These are phyloP conservation scores for Mastigias papua DNA, from an alignment of 30 jellyfish, hydroid and myxozoan genomes.

Conservation along the genomic window DNA sequence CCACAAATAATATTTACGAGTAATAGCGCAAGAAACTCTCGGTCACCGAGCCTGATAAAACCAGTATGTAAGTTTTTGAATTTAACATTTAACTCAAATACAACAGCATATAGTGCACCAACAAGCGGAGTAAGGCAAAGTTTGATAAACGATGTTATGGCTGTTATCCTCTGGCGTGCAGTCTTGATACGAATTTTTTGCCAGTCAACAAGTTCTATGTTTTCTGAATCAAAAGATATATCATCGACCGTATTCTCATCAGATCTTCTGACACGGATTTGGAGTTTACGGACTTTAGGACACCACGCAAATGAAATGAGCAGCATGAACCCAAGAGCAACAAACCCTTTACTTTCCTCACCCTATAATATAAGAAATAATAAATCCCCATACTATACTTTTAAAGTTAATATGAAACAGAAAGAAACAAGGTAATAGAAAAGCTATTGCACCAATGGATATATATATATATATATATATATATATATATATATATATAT, in stretches of 20 bases:
- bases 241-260: slow-evolving; percentile 16
- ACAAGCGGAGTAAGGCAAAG: slow-evolving; percentile 69
- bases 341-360: neutral
- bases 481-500: too few relatives aligned
- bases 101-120: slow-evolving; percentile 47
- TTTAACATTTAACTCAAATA: slow-evolving; percentile 23
- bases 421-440: too few relatives aligned
- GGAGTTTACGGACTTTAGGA: slow-evolving; percentile 73
- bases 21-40: slow-evolving; percentile 21
- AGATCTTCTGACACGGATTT: slow-evolving; percentile 45
- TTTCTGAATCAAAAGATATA: slow-evolving; percentile 17
- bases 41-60: slow-evolving; percentile 14
- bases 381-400: too few relatives aligned
- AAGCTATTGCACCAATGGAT: too few relatives aligned
- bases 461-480: too few relatives aligned
- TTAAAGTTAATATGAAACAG: too few relatives aligned
- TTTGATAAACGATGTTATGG: slow-evolving; percentile 70
- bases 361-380: neutral
- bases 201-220: slow-evolving; percentile 27
- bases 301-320: slow-evolving; percentile 83
- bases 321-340: slow-evolving; percentile 14
- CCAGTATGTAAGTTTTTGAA: slow-evolving; percentile 32
- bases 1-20: slow-evolving; percentile 63
- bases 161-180: slow-evolving; percentile 78
- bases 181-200: slow-evolving; percentile 70